Base-by-base conservation (phyloP, 1,140 invertebrate species). In the Triops cancriformis region DNA sequence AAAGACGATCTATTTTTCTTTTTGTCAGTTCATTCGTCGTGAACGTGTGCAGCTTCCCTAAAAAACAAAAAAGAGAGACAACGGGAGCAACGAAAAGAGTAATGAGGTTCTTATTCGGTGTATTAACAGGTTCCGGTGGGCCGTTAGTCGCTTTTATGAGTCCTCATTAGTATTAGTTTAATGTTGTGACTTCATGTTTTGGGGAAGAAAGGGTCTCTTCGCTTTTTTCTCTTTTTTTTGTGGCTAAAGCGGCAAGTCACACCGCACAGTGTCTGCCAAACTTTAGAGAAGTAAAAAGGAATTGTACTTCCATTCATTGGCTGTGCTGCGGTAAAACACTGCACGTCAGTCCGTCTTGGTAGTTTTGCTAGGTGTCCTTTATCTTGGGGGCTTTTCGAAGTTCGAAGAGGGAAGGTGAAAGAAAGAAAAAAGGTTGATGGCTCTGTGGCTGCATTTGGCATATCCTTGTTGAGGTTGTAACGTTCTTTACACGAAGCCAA, bases 391-490 rank as follows among this genome's bases (percentile, higher is more conserved):
- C 51, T 64, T 18, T 64, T 64, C 23, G 51, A 23, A 37, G 18
- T 64, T 64, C 51, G 18, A 64, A 64, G 18, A 64, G 18, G 18
- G 51, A 64, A 64, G 51, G 18, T 23, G 31, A 37, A 37, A 37
- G 31, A 64, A 14, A 64, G 10, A 18, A 64, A 64, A 64, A 64
- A 64, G 51, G 51, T 64, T 64, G 51, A 64, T 18, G 51, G 51
- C 51, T 64, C 51, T 64, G 51, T 64, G 51, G 51, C 51, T 64
- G 51, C 51, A 64, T 64, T 64, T 64, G 51, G 51, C 51, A 64
- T 64, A 64, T 64, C 51, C 51, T 64, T 64, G 51, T 64, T 64
- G 51, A 64, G 51, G 51, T 64, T 64, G 51, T 64, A 64, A 64
- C 51, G 51, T 64, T 64, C 51, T 64, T 64, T 64, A 64, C 51